Conservation (phyloP, 2,888 invertebrate species). For the Agrotis clavis region DNA sequence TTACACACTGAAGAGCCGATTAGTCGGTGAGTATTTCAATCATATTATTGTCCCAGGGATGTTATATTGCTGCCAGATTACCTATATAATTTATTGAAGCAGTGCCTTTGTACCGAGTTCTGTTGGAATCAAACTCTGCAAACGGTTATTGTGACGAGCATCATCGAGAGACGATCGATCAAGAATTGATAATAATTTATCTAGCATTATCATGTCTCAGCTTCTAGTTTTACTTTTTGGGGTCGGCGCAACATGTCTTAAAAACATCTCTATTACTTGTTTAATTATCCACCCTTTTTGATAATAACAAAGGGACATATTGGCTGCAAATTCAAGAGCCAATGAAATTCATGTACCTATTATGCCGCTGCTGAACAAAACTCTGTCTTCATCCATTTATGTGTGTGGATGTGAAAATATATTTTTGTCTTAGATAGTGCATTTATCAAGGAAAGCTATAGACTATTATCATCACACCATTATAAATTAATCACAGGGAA, state of each 20-base stretch:
- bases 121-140: neutral
- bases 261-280: too few relatives aligned
- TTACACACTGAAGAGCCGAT: slow-evolving; percentile 89
- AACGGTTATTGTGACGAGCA: neutral
- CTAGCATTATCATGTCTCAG: neutral
- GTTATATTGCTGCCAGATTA: too few relatives aligned
- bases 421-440: too few relatives aligned
- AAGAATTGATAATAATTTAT: neutral
- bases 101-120: neutral
- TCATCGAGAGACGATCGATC: neutral
- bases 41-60: neutral
- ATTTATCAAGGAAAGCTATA: too few relatives aligned
- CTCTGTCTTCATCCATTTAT: neutral
- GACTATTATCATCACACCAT: too few relatives aligned
- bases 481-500: too few relatives aligned
- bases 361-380: neutral
- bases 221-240: too few relatives aligned
- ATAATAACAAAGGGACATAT: neutral
- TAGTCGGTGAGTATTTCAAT: slow-evolving; percentile 38
- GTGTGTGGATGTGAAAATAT: too few relatives aligned
- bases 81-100: too few relatives aligned
- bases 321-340: neutral
- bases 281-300: too few relatives aligned
- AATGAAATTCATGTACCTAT: neutral
- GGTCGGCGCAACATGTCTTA: too few relatives aligned